Evolutionary conservation across 2,113 vertebrate genomes (phyloP).

Genomic region (Coturnix japonica): DNA sequence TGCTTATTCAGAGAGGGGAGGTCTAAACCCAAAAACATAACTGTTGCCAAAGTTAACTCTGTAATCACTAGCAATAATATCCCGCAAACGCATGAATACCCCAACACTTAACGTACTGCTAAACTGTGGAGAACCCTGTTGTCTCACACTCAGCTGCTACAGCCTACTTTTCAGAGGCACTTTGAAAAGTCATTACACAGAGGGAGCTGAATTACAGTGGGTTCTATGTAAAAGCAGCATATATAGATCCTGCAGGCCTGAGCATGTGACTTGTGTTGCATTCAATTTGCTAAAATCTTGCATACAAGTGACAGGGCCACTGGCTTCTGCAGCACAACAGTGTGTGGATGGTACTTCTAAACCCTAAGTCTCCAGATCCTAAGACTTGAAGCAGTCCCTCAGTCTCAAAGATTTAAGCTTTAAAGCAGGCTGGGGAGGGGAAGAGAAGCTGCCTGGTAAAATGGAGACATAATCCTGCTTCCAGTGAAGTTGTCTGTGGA

Average conservation of each 20-base stretch:
- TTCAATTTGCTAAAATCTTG: background rate
- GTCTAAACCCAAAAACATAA: background rate
- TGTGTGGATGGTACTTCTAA: background rate
- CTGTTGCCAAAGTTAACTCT: background rate
- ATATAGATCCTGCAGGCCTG: accelerated
- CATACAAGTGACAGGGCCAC: background rate
- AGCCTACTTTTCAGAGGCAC: background rate
- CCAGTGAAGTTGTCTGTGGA: background rate
- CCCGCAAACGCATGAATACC: background rate
- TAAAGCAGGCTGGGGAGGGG: background rate
- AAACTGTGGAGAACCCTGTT: background rate
- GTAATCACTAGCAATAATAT: background rate
- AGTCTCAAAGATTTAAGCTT: background rate
- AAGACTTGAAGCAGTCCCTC: background rate
- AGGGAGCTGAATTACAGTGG: background rate
- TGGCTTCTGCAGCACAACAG: background rate
- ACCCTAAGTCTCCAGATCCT: accelerated
- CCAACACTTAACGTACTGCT: accelerated
- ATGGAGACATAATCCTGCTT: background rate
- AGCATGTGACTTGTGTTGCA: background rate
- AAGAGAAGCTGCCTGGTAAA: background rate
- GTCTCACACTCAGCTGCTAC: background rate
- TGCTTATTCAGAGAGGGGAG: background rate
- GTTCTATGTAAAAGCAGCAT: background rate
- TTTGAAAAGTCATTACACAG: background rate